Evolutionary conservation across 2,113 vertebrate genomes (phyloP).

Genomic region (Ranitomeya variabilis): DNA sequence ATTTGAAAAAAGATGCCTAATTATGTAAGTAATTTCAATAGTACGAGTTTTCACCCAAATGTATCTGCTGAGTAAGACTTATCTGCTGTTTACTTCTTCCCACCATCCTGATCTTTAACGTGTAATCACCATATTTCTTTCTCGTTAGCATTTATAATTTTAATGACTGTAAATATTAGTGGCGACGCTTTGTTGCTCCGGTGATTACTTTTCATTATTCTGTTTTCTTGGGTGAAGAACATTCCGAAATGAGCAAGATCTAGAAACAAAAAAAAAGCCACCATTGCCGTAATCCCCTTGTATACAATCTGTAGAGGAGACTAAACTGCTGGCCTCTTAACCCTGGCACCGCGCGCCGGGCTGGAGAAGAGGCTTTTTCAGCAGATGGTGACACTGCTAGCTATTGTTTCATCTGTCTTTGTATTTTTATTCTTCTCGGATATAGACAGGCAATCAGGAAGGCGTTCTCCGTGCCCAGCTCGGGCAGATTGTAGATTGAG

Average conservation of each 20-base stretch:
- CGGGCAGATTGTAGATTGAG: neutral
- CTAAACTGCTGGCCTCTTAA: neutral
- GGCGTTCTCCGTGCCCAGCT: neutral
- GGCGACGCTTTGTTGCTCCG: neutral
- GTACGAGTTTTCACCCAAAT: neutral
- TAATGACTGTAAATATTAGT: neutral
- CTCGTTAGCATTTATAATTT: neutral
- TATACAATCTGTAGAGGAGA: neutral
- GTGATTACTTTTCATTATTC: conserved; percentile 1
- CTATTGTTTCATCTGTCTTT: conserved; percentile 32
- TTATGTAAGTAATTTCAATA: neutral
- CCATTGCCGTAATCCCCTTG: neutral
- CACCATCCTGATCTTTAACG: neutral
- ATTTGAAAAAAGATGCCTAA: no score
- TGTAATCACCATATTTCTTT: neutral
- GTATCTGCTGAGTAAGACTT: neutral
- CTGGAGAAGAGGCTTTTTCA: neutral
- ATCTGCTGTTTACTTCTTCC: neutral
- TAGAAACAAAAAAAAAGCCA: neutral
- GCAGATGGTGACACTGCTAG: neutral
- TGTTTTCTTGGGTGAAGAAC: neutral
- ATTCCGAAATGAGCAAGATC: neutral
- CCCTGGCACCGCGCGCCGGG: neutral
- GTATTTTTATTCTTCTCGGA: conserved; percentile 15
- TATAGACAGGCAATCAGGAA: conserved; percentile 30